Conservation (phyloP, 2,888 invertebrate genomes). For the Palloptera scutellata region DNA sequence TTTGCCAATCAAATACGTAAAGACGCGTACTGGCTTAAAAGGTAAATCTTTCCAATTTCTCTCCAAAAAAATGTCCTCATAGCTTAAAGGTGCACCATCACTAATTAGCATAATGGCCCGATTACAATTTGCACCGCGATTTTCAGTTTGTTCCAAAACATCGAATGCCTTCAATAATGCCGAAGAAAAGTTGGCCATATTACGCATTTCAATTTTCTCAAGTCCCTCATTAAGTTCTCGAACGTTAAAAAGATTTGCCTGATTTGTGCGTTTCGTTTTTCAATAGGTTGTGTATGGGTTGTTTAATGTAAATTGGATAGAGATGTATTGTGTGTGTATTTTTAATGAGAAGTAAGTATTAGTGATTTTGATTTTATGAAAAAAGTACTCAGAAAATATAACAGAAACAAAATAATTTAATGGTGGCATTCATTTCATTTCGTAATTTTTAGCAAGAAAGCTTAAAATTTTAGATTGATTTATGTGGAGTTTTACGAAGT, state of each 20-base stretch:
- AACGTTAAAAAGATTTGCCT: constrained; percentile 87
- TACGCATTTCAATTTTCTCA: constrained; percentile 79
- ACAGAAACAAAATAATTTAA: too few species aligned
- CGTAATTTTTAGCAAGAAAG: too few species aligned
- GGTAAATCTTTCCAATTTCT: constrained; percentile 83
- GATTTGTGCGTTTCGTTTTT: constrained; percentile 37
- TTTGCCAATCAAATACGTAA: constrained; percentile 97
- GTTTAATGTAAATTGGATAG: too few species aligned
- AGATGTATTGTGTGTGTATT: too few species aligned
- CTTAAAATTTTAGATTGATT: too few species aligned
- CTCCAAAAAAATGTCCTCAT: constrained; percentile 88
- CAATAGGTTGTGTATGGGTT: too few species aligned
- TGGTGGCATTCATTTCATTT: too few species aligned
- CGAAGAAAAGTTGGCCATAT: constrained; percentile 92
- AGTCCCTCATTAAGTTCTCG: constrained; percentile 83
- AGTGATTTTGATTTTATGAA: too few species aligned
- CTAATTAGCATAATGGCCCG: constrained; percentile 98
- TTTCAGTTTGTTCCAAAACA: constrained; percentile 73
- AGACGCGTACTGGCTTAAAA: constrained; percentile 89
- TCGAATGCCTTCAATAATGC: constrained; percentile 91
- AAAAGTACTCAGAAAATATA: too few species aligned
- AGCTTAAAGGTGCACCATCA: constrained; percentile 97
- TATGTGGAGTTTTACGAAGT: too few species aligned
- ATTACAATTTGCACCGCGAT: constrained; percentile 77
- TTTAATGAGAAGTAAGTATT: too few species aligned